Evolutionary conservation across 2,888 invertebrate species (phyloP), one percentile per base, ranked within the genome.

Genomic region (Amitus sp.): DNA sequence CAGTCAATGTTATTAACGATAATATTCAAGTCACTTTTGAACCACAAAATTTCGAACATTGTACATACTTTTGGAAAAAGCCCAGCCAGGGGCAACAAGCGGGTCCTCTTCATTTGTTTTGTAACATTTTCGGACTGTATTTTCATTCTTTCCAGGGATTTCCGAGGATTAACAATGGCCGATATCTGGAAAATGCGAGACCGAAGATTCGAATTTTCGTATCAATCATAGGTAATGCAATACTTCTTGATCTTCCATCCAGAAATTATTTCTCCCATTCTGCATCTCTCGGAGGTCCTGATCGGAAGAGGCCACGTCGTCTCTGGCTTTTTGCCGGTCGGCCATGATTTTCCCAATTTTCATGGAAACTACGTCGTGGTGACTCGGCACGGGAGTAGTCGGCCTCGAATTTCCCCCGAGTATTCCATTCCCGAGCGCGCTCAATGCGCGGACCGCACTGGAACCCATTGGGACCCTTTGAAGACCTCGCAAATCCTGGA

Each of bases 391-490:
- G 34, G 91, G 90, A 39, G 92, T 90, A 42, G 90, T 88, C 39
- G 91, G 90, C 72, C 90, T 87, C 49, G 88, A 86, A 73, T 84
- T 84, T 33, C 76, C 73, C 33, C 78, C 76, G 47, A 72, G 61
- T 15, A 69, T 75, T 60, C 82, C 82, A 72, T 79, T 81, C 30
- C 82, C 79, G 65, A 85, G 82, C 48, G 76, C 83, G 49, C 83
- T 85, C 60, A 91, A 85, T 46, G 90, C 89, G 49, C 90, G 87
- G 46, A 88, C 90, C 15, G 89, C 89, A 67, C 86, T 85, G 28
- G 90, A 88, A 69, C 88, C 88, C 20, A 85, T 77, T 46, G 88
- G 86, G 70, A 86, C 84, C 48, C 83, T 75, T 30, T 76, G 67
- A 43, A 77, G 63, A 57, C 78, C 80, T 65, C 83, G 73, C 47